Conservation (phyloP, 2,888 invertebrate species). For the Lasioglossum leucozonium region DNA sequence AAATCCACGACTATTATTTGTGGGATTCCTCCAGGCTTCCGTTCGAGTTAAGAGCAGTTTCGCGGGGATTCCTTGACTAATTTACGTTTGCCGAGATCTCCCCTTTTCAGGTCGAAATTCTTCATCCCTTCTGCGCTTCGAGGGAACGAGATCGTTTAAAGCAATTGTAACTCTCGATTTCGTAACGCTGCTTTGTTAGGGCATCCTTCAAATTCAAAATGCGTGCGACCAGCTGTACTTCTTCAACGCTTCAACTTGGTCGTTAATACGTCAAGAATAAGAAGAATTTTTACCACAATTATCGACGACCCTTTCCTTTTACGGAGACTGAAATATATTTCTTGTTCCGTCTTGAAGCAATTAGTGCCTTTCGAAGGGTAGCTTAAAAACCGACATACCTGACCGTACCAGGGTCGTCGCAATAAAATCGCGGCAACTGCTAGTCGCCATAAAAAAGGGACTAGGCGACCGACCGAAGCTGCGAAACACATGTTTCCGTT, state of each 20-base stretch:
- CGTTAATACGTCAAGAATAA: background rate
- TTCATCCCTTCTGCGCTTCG: background rate
- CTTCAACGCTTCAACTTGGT: background rate
- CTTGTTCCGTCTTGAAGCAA: no score
- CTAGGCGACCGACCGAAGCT: no score
- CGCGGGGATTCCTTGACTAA: constrained; percentile 24
- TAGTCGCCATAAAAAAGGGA: no score
- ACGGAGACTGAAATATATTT: no score
- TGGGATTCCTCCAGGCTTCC: constrained; percentile 31
- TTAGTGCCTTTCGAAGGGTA: no score
- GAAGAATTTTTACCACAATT: background rate
- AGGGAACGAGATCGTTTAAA: background rate
- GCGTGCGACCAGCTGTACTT: background rate
- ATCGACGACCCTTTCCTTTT: no score
- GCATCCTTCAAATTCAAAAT: background rate
- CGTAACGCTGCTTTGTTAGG: no score
- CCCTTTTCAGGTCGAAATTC: background rate
- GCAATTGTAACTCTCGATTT: background rate
- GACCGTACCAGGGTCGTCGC: no score
- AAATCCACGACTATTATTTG: constrained; percentile 44
- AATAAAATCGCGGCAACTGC: no score
- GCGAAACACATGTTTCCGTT: no score
- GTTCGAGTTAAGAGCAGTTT: constrained; percentile 28
- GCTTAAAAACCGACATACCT: no score
- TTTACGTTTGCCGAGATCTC: constrained; percentile 26